A percentile compares a stretch with the other conserved stretches of the same genome.
phyloP scores from a whole-genome alignment of 2,888 invertebrate species.

The Cosmia trapezina region DNA sequence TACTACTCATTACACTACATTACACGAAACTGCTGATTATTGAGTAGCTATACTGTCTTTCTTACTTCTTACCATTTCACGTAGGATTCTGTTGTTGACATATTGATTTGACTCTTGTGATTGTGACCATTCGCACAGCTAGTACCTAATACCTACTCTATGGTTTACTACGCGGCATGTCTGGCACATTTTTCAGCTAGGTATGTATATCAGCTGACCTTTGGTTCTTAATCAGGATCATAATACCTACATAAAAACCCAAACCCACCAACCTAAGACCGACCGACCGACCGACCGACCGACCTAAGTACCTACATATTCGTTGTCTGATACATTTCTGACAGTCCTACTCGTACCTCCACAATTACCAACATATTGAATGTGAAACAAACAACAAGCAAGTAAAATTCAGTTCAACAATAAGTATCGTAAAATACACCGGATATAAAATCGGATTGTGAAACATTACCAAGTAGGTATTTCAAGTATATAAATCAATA shows the following conservation, averaged over 20 bases:
- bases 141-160: background rate
- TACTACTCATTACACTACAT: too few relatives aligned
- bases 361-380: too few relatives aligned
- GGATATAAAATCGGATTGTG: slow-evolving; percentile 23
- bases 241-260: too few relatives aligned
- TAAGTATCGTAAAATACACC: slow-evolving; percentile 22
- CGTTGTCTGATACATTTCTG: too few relatives aligned
- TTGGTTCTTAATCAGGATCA: too few relatives aligned
- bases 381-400: slow-evolving; percentile 7
- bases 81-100: background rate
- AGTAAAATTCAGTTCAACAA: slow-evolving; percentile 5
- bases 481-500: slow-evolving; percentile 14
- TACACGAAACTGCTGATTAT: background rate
- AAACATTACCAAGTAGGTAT: slow-evolving; percentile 17
- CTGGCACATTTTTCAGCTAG: background rate
- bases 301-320: background rate
- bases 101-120: background rate
- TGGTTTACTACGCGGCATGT: background rate
- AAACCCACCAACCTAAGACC: too few relatives aligned
- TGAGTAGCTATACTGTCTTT: too few relatives aligned
- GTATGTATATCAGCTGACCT: background rate
- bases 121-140: background rate
- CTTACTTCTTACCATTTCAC: background rate
- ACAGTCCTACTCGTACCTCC: too few relatives aligned
- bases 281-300: too few relatives aligned